Evolutionary conservation across 2,113 vertebrate species (phyloP).

Genomic region (Calidris pygmaea): DNA sequence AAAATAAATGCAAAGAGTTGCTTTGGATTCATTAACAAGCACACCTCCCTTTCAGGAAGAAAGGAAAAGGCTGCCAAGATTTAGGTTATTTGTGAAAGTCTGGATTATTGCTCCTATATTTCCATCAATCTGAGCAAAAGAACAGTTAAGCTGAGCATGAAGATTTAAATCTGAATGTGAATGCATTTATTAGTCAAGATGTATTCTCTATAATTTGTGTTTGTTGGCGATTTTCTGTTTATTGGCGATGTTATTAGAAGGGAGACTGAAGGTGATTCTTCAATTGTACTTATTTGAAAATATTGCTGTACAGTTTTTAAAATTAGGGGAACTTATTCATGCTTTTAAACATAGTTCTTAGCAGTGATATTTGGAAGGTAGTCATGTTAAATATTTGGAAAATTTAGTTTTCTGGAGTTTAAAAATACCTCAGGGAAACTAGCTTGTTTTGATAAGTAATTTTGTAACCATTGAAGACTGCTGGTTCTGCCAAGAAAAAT

Average conservation of each 20-base stretch:
- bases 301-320: background rate
- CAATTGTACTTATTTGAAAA: background rate
- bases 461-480: background rate
- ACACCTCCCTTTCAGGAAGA: background rate
- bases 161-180: background rate
- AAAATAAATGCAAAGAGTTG: background rate
- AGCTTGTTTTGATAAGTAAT: background rate
- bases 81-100: background rate
- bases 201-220: background rate
- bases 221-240: background rate
- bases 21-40: background rate
- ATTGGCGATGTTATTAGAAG: background rate
- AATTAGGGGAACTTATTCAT: background rate
- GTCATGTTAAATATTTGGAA: background rate
- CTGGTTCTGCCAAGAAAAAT: background rate
- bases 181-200: background rate
- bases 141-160: background rate
- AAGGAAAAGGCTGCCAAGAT: background rate
- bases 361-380: background rate
- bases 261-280: background rate
- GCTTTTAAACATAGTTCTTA: background rate
- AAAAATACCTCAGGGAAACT: background rate
- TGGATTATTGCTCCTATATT: background rate
- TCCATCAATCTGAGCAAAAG: background rate
- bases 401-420: background rate